Percentiles rank a stretch among this genome's conserved stretches.
phyloP scores from a whole-genome alignment of 2,888 invertebrate species.

The Caenorhabditis zanzibari region DNA sequence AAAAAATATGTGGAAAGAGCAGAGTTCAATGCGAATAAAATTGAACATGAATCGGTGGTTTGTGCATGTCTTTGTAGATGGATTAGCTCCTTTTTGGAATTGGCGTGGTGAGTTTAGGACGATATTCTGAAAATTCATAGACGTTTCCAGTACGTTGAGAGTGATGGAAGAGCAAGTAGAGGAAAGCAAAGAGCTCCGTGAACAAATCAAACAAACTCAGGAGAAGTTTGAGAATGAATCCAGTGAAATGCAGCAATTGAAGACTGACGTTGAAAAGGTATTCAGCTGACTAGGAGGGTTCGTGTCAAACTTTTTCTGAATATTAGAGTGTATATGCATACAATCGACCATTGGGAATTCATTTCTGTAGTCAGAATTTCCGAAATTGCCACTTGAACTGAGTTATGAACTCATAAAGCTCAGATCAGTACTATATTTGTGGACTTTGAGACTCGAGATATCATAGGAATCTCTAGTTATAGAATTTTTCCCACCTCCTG shows the following conservation, averaged over 20 bases:
- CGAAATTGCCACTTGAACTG: too few species aligned
- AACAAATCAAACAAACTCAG: constrained; percentile 46
- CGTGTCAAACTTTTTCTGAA: too few species aligned
- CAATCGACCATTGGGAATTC: too few species aligned
- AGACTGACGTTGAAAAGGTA: constrained; percentile 52
- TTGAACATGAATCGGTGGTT: constrained; percentile 65
- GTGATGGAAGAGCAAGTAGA: constrained; percentile 60
- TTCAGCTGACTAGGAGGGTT: too few species aligned
- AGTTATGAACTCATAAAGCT: too few species aligned
- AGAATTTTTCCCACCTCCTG: too few species aligned
- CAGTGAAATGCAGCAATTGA: constrained; percentile 49
- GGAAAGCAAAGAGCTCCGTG: constrained; percentile 56
- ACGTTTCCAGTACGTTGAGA: constrained; percentile 35
- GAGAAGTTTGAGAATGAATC: constrained; percentile 30
- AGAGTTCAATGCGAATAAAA: constrained; percentile 71
- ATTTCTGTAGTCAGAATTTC: too few species aligned
- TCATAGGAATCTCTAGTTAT: too few species aligned
- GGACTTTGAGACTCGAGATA: too few species aligned
- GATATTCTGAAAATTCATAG: too few species aligned
- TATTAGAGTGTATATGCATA: too few species aligned
- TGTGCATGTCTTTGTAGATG: constrained; percentile 58
- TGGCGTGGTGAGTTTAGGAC: constrained; percentile 54
- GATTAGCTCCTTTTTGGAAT: constrained; percentile 58
- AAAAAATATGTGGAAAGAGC: constrained; percentile 69
- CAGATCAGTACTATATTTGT: too few species aligned